A percentile compares a stretch with the other conserved stretches of the same genome.
phyloP scores from a whole-genome alignment of 1,140 invertebrate genomes.

The Nautilus pompilius region DNA sequence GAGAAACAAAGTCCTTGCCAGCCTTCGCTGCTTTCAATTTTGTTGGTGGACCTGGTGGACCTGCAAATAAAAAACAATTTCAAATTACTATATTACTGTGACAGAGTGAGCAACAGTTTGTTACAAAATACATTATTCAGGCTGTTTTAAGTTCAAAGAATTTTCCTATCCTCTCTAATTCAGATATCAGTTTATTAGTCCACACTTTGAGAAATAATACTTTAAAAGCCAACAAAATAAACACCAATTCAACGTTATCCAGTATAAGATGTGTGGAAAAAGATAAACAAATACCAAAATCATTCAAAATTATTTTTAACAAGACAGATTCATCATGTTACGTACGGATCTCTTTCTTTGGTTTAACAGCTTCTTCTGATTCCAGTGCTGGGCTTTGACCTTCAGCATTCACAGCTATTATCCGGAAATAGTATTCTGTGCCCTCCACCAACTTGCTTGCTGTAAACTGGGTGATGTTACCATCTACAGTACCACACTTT shows the following conservation, averaged over 20 bases:
- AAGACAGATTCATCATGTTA: no score
- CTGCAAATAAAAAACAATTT: constrained; percentile 64
- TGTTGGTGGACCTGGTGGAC: constrained; percentile 86
- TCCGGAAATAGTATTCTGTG: constrained; percentile 91
- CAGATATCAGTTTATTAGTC: neutral
- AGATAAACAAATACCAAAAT: no score
- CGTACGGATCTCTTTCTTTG: constrained; percentile 1
- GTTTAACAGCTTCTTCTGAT: constrained; percentile 72
- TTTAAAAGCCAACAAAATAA: neutral
- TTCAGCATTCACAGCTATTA: constrained; percentile 84
- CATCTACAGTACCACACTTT: constrained; percentile 55
- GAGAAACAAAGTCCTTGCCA: constrained; percentile 78
- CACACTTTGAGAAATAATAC: constrained; percentile 5
- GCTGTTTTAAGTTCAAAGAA: no score
- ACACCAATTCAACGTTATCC: neutral
- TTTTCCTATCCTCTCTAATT: neutral
- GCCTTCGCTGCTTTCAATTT: constrained; percentile 88
- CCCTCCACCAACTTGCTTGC: constrained; percentile 75
- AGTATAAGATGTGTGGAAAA: neutral
- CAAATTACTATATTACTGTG: no score
- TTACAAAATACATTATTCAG: no score
- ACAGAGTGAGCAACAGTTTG: no score
- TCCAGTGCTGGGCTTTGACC: constrained; percentile 72
- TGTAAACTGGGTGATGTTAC: constrained; percentile 65
- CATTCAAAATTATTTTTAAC: no score